Evolutionary conservation across 2,888 invertebrate genomes (phyloP).

Genomic region (Baronia brevicornis): DNA sequence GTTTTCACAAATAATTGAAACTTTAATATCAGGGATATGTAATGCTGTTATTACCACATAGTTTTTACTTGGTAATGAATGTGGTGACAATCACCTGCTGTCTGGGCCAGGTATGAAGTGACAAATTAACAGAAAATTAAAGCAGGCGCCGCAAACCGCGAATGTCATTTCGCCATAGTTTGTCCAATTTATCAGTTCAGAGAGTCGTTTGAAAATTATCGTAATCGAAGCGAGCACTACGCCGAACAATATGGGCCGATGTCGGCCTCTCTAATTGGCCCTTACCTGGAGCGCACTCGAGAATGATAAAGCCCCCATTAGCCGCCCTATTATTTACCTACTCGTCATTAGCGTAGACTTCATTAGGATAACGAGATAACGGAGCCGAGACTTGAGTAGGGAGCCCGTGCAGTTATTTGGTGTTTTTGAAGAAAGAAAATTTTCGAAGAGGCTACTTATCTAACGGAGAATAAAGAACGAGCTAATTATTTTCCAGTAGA

Average conservation of each 20-base stretch:
- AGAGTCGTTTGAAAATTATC: constrained; percentile 71
- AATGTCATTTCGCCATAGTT: constrained; percentile 70
- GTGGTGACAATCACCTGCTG: constrained; percentile 18
- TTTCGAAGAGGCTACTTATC: constrained; percentile 34
- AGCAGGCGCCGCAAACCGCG: constrained; percentile 54
- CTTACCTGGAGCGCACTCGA: constrained; percentile 75
- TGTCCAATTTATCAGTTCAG: constrained; percentile 72
- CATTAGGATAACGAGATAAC: constrained; percentile 77
- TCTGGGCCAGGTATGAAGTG: constrained; percentile 31
- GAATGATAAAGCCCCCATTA: constrained; percentile 76
- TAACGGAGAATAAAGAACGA: constrained; percentile 32
- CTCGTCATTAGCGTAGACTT: constrained; percentile 76
- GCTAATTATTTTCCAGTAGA: constrained; percentile 53
- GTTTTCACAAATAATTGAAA: too few relatives aligned
- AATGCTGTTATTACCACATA: constrained; percentile 10
- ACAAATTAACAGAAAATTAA: constrained; percentile 60
- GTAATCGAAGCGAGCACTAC: constrained; percentile 69
- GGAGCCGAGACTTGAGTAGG: constrained; percentile 56
- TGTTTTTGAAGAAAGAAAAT: constrained; percentile 54
- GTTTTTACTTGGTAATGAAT: constrained; percentile 21
- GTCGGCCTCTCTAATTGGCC: constrained; percentile 74
- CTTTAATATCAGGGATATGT: too few relatives aligned
- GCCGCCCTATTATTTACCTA: constrained; percentile 76
- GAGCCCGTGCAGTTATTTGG: constrained; percentile 53
- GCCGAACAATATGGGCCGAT: constrained; percentile 74